Percentiles rank a stretch among this genome's conserved stretches.
phyloP scores from a whole-genome alignment of 2,113 vertebrate species.

The Chloroceryle aenea region DNA sequence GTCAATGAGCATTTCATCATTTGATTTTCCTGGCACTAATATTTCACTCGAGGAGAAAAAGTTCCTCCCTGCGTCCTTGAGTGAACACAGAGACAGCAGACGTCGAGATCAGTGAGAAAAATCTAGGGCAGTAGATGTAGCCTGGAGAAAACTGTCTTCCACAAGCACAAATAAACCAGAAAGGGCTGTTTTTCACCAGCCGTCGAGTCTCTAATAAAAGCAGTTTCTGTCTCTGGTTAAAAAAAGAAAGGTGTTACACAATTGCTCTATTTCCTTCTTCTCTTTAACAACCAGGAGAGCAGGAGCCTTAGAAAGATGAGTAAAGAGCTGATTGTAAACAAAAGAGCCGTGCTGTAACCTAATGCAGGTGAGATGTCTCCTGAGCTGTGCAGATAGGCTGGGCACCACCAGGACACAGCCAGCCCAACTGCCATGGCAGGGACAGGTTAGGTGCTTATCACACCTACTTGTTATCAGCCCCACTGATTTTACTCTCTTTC shows the following conservation, averaged over 20 bases:
- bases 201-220: neutral
- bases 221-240: constrained; percentile 39
- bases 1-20: neutral
- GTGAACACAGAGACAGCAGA: neutral
- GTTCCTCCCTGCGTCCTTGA: neutral
- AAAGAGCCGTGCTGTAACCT: constrained; percentile 13
- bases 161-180: neutral
- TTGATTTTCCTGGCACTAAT: neutral
- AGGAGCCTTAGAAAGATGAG: constrained; percentile 15
- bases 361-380: constrained; percentile 1
- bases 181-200: neutral
- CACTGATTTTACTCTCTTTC: neutral
- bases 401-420: neutral
- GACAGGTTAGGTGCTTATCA: neutral
- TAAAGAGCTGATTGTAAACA: neutral
- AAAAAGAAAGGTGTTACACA: constrained; percentile 54
- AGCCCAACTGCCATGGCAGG: neutral
- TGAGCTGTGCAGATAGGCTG: neutral
- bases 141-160: neutral
- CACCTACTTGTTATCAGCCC: neutral
- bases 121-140: neutral
- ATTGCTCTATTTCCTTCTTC: constrained; percentile 41
- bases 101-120: neutral
- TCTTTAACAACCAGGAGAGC: neutral
- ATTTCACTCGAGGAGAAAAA: neutral